Evolutionary conservation across 2,113 vertebrate genomes (phyloP).

Genomic region (Clarias macrocephalus): DNA sequence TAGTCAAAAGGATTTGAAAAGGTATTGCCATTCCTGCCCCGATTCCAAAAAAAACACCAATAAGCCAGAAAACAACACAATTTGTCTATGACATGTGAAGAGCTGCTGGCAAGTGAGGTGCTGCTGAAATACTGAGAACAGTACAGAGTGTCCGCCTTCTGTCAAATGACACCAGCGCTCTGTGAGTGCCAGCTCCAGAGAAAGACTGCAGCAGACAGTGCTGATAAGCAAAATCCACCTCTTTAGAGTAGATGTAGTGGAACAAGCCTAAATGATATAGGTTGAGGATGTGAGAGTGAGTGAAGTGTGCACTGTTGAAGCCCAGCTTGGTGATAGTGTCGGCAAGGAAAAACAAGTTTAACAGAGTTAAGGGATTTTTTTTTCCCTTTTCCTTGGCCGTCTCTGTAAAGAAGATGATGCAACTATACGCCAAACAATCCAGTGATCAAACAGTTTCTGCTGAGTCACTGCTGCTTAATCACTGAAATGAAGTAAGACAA

Average conservation of each 20-base stretch:
- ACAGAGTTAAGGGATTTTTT: background rate
- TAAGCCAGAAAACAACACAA: background rate
- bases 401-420: background rate
- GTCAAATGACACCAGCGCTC: constrained; percentile 18
- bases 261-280: constrained; percentile 26
- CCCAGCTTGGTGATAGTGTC: background rate
- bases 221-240: constrained; percentile 15
- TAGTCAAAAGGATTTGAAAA: background rate
- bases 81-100: background rate
- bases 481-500: background rate
- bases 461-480: constrained; percentile 6
- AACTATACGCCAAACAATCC: background rate
- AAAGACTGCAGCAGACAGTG: constrained; percentile 20
- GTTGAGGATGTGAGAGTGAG: background rate
- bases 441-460: background rate
- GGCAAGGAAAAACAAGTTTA: constrained; percentile 8
- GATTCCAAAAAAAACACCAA: background rate
- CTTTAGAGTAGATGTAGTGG: constrained; percentile 18
- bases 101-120: background rate
- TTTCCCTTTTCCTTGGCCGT: background rate
- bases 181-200: constrained; percentile 1
- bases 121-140: constrained; percentile 7
- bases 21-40: background rate
- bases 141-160: constrained; percentile 19
- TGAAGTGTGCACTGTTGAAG: background rate